phyloP scores from a whole-genome alignment of 2,113 vertebrate species.

The Istiophorus platypterus region DNA sequence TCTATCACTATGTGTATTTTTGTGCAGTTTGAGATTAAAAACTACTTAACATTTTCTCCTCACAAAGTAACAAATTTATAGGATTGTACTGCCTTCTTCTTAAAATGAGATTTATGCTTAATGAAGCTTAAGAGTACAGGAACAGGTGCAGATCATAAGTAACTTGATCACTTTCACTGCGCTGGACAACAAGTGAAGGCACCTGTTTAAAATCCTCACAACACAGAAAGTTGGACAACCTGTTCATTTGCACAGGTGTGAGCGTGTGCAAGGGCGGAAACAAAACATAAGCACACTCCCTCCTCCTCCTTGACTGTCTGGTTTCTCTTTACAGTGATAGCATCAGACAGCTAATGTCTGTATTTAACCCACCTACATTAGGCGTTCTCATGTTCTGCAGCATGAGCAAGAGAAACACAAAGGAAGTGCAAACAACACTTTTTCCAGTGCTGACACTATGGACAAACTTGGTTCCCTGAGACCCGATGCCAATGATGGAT shows the following conservation, averaged over 20 bases:
- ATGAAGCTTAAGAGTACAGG: not conserved
- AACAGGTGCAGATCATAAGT: not conserved
- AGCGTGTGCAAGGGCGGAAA: slow-evolving; percentile 2
- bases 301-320: slow-evolving; percentile 47
- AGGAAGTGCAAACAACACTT: slow-evolving; percentile 8
- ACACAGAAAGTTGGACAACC: slow-evolving; percentile 62
- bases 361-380: slow-evolving; percentile 27
- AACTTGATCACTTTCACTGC: slow-evolving; percentile 23
- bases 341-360: slow-evolving; percentile 28
- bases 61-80: not conserved
- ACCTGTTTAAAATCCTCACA: slow-evolving; percentile 32
- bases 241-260: slow-evolving; percentile 62
- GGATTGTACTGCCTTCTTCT: not conserved
- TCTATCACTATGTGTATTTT: not conserved
- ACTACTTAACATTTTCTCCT: not conserved
- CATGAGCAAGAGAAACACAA: slow-evolving; percentile 19
- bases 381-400: not conserved
- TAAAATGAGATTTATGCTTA: not conserved
- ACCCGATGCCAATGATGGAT: not conserved
- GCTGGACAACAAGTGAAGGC: not conserved
- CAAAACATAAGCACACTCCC: slow-evolving; percentile 18
- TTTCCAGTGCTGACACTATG: slow-evolving; percentile 14
- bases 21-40: not conserved
- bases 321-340: slow-evolving; percentile 58
- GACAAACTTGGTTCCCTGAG: not conserved